phyloP scores from a whole-genome alignment of 2,888 invertebrate genomes.

The Stenodera caucasica region DNA sequence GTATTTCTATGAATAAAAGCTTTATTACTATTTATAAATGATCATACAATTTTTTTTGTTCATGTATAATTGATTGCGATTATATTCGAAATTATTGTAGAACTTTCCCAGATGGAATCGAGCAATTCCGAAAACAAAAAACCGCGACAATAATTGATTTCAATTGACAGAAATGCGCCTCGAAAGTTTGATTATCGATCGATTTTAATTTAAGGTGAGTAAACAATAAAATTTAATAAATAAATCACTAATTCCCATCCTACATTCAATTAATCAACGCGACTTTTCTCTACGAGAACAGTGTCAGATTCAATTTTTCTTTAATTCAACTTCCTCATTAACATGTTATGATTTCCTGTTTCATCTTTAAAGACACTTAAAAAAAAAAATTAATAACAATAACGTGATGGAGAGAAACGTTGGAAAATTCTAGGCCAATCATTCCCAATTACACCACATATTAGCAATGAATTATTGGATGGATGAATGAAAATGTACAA shows the following conservation, averaged over 20 bases:
- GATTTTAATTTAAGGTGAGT: background rate
- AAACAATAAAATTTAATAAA: background rate
- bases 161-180: too few relatives aligned
- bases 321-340: conserved; percentile 12
- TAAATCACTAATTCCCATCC: background rate
- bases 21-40: conserved; percentile 28
- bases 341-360: conserved; percentile 2
- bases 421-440: too few relatives aligned
- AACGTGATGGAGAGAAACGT: too few relatives aligned
- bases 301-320: conserved; percentile 11
- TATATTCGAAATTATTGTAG: too few relatives aligned
- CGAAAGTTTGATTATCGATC: background rate
- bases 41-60: conserved; percentile 8
- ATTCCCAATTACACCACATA: too few relatives aligned
- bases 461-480: too few relatives aligned
- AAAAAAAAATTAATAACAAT: background rate
- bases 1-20: conserved; percentile 32
- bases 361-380: background rate
- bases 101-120: too few relatives aligned
- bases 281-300: background rate
- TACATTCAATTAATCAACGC: background rate
- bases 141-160: too few relatives aligned
- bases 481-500: too few relatives aligned
- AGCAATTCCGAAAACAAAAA: too few relatives aligned
- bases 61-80: background rate